Percentiles rank a stretch among this genome's conserved stretches.
Evolutionary conservation across 2,888 invertebrate genomes (phyloP).

Genomic region (Cephus runcator): DNA sequence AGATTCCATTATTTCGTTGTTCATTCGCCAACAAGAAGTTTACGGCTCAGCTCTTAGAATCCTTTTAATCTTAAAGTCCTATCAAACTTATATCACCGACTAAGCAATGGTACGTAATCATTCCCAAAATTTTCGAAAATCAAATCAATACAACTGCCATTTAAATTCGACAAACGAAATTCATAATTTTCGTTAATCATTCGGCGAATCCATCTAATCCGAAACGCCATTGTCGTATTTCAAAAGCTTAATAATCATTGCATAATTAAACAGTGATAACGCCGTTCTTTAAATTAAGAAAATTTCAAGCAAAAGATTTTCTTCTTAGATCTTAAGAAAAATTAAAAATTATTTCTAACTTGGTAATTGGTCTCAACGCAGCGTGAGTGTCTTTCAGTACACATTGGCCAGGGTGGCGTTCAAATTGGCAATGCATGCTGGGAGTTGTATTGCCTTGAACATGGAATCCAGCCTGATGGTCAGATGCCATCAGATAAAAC

Average conservation of each 20-base stretch:
- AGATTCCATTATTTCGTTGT: conserved; percentile 15
- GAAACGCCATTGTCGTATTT: not conserved
- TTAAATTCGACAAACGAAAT: not conserved
- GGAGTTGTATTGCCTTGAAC: conserved; percentile 86
- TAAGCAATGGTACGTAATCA: conserved; percentile 3
- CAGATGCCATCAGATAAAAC: conserved; percentile 86
- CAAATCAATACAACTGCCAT: not conserved
- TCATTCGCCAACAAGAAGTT: conserved; percentile 4
- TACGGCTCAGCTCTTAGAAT: conserved; percentile 2
- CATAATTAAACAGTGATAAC: conserved; percentile 64
- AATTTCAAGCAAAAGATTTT: not conserved
- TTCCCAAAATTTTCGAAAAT: not conserved
- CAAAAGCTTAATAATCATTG: conserved; percentile 52
- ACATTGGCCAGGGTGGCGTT: conserved; percentile 86
- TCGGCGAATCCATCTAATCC: conserved; percentile 8
- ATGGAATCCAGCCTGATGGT: conserved; percentile 85
- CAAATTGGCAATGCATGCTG: conserved; percentile 89
- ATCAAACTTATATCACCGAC: conserved; percentile 1
- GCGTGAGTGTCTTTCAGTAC: conserved; percentile 89
- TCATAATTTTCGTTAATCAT: conserved; percentile 7
- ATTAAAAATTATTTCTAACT: not conserved
- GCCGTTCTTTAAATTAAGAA: not conserved
- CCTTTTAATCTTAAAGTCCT: conserved; percentile 8
- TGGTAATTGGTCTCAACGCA: conserved; percentile 50
- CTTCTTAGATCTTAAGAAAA: not conserved